Percentiles rank a stretch among this genome's conserved stretches.
Conservation (phyloP, 2,888 invertebrate species). For the Heteromurus nitidus region DNA sequence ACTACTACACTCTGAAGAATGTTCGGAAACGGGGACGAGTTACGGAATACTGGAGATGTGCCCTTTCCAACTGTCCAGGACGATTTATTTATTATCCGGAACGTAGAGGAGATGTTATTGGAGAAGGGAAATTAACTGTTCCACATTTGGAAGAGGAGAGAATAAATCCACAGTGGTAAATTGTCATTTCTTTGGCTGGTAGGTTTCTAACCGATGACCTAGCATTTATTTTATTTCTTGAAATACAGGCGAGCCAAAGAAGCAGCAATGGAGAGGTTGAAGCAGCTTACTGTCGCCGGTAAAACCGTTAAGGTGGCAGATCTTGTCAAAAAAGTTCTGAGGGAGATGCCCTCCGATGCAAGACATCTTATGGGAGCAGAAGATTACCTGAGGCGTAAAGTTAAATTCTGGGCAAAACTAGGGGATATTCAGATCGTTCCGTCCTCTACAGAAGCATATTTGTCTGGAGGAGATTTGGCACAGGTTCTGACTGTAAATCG, state of each 20-base stretch:
- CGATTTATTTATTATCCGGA: slow-evolving; percentile 2
- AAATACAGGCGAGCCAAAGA: slow-evolving; percentile 31
- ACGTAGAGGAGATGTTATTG: too few species aligned
- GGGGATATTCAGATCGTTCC: slow-evolving; percentile 3
- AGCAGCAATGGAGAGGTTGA: slow-evolving; percentile 30
- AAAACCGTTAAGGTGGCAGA: slow-evolving; percentile 26
- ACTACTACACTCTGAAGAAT: slow-evolving; percentile 1
- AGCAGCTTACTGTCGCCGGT: slow-evolving; percentile 23
- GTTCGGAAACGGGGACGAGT: background rate
- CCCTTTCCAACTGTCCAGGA: background rate
- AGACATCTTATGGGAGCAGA: slow-evolving; percentile 4
- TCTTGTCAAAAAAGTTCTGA: slow-evolving; percentile 26
- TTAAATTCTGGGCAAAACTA: slow-evolving; percentile 27
- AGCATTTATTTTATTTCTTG: background rate
- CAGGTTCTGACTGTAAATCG: background rate
- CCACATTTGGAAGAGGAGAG: background rate
- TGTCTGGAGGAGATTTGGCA: background rate
- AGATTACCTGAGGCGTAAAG: slow-evolving; percentile 15
- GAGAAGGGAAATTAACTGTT: background rate
- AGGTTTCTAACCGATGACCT: background rate
- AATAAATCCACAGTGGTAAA: background rate
- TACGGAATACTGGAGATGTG: slow-evolving; percentile 24
- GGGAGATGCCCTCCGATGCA: slow-evolving; percentile 27
- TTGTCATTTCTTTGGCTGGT: background rate
- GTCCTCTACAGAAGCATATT: slow-evolving; percentile 1